Base-by-base conservation (phyloP, 2,113 vertebrate genomes). In the Pyxicephalus adspersus region DNA sequence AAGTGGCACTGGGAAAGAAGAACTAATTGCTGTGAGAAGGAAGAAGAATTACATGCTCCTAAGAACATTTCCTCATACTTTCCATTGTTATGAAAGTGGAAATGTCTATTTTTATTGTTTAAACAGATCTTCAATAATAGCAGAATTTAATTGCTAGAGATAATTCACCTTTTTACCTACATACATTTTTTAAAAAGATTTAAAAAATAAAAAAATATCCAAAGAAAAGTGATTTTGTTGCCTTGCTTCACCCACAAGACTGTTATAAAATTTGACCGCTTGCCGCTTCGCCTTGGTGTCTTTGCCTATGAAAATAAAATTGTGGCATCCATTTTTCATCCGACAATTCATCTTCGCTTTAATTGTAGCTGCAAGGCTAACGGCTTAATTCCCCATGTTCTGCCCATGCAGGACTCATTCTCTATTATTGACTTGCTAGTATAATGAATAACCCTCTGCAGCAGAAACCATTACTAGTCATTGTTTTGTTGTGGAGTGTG, bases 391-490 rank as follows among this genome's bases (percentile, higher is more conserved):
- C 34, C 64, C 76, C 29, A 29, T 23, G 51, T 77, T 6, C 63
- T 38, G 45, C 22, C 74, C 51, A 64, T 76, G 74, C 60, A 64
- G 74, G 52, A 76, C 64, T 38, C 51, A 28, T 76, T 66, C 19
- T 77, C 18, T 23, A 31, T 17, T 64, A 77, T 66, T 26, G 76
- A 78, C 50, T 55, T 57, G 22, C 51, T 19, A 25, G 63, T 51
- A 57, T 67, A 78, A 78, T 78, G 51, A 57, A 78, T 67, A 66
- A 19, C 63, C 50, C 50, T 55, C 51, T 38, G 50, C 76, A 25
- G 76, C 64, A 57, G 26, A 52, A 29, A 20, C 63, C 7, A n/a
- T 55, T 66, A 72, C 55, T 28, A 31, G 64, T 29, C n/a, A 29
- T 55, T 77, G 45, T 31, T 54, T 55, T 3, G 11, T 25, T 76